These are phyloP conservation scores for Apeltes quadracus DNA, from an alignment of 2,113 vertebrate genomes.

Conservation along the genomic window DNA sequence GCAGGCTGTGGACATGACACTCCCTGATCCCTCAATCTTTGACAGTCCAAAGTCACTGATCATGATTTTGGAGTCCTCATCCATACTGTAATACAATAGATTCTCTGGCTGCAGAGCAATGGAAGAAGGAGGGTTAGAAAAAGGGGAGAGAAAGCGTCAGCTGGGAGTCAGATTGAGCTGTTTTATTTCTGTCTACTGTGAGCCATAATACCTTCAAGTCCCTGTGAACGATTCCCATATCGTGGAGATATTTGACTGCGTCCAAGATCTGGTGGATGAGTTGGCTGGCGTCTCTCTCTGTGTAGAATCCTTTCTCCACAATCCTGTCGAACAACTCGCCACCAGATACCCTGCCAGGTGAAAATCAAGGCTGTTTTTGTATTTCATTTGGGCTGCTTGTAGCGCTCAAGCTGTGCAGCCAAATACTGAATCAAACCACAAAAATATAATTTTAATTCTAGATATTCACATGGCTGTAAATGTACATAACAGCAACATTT, in stretches of 20 bases:
- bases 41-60: slow-evolving; percentile 80
- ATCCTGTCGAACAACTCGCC: slow-evolving; percentile 98
- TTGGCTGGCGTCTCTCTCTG: slow-evolving; percentile 93
- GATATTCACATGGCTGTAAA: neutral
- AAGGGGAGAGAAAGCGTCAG: neutral
- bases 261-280: slow-evolving; percentile 97
- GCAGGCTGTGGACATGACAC: slow-evolving; percentile 80
- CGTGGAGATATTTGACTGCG: slow-evolving; percentile 95
- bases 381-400: neutral
- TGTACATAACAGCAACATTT: too few relatives aligned
- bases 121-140: slow-evolving; percentile 1
- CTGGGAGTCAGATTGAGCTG: neutral
- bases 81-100: slow-evolving; percentile 78
- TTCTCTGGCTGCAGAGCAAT: slow-evolving; percentile 71
- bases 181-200: neutral
- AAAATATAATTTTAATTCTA: neutral
- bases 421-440: neutral
- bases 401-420: neutral
- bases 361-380: neutral
- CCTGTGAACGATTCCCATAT: slow-evolving; percentile 94
- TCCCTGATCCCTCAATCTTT: slow-evolving; percentile 76
- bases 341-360: slow-evolving; percentile 86
- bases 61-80: slow-evolving; percentile 80
- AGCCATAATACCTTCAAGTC: slow-evolving; percentile 89
- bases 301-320: slow-evolving; percentile 98